Base-by-base conservation (phyloP, 1,140 invertebrate species). In the Myzus persicae region DNA sequence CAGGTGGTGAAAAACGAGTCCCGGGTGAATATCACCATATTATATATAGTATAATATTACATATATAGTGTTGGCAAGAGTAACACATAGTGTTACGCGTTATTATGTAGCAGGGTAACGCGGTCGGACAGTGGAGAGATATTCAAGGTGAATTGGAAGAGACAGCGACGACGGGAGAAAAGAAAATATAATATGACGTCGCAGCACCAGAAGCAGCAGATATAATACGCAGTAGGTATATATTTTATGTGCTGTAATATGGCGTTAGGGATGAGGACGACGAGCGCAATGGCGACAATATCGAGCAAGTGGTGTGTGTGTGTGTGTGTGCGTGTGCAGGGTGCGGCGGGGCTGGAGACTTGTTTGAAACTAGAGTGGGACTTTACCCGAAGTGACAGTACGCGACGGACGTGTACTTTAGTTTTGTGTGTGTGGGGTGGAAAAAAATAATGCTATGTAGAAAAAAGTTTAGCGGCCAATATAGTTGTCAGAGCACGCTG, bases 161-260 rank as follows among this genome's bases (percentile, higher is more conserved):
- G 85, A 48, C 82, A 85, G 40, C 44, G 44, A 88, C 85, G 20
- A 87, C n/a, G 85, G n/a, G 20, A 46, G 18, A 48, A 88, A 88
- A 88, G 9, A 88, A 48, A 88, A 88, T 88, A 48, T 36, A 36
- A 88, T 88, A 88, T 46, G 85, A 88, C 82, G 81, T 40, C 36
- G 38, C 24, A 24, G 59, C n/a, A n/a, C 4, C 59, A 76, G 59
- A 76, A 76, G n/a, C 59, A n/a, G 31, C 31, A 18, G 59, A 76
- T 76, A 67, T 26, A 51, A 59, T 59, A n/a, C 31, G 31, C 4
- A 59, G 31, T 59, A 14, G 31, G 54, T 59, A 59, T 59, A 59
- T 59, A 59, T 59, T 59, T 59, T 59, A 31, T 59, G 54, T 31
- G 54, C 24, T 31, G 31, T 31, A 59, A 59, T 31, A 59, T 59